Evolutionary conservation across 2,888 invertebrate species (phyloP), one percentile per base, ranked within the genome.

Genomic region (Spodoptera littoralis): DNA sequence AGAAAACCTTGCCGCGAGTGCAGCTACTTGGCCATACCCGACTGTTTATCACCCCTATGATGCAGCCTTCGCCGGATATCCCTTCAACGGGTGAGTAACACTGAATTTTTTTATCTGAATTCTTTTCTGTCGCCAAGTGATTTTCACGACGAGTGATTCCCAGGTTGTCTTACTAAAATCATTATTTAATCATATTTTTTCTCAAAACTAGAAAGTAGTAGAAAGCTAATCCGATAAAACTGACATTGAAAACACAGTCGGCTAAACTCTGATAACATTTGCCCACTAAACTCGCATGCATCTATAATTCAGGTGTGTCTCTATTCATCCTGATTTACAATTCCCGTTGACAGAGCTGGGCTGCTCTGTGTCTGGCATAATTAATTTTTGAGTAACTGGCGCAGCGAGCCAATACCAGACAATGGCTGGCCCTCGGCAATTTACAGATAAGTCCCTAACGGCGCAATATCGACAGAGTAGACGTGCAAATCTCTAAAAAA

Each of bases 31-130:
- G 98, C 98, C 98, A 78, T 98, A 98, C 92, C 97, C 98, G 61
- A 97, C 98, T 48, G 97, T 98, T 76, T 98, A 98, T 93, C 98
- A 98, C 92, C 98, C 98, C 56, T 98, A 98, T 93, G 98, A 99
- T 86, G 97, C 98, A 67, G 97, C 98, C 65, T 98, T 98, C 89
- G 98, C 98, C 69, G 98, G 98, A 82, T 98, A 99, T 95, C 98
- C 98, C 76, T 99, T 98, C 95, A 98, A 98, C 94, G 98, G 98
- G 98, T 98, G 95, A 98, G 98, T 90, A 56, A 70, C 64, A 60
- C 36, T 36, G 8, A 36, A 9, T 36, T 6, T 9, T 30, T 36
- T 1, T 6, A 36, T 36, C 9, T 36, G 36, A 36, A 9, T 36
- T 36, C 36, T 0, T 9, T 9, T 36, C 9, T 36, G 1, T 36